Percentiles rank a stretch among this genome's conserved stretches.
These are phyloP conservation scores for Mycetomoellerius zeteki DNA, from an alignment of 1,140 invertebrate species.

Conservation along the genomic window DNA sequence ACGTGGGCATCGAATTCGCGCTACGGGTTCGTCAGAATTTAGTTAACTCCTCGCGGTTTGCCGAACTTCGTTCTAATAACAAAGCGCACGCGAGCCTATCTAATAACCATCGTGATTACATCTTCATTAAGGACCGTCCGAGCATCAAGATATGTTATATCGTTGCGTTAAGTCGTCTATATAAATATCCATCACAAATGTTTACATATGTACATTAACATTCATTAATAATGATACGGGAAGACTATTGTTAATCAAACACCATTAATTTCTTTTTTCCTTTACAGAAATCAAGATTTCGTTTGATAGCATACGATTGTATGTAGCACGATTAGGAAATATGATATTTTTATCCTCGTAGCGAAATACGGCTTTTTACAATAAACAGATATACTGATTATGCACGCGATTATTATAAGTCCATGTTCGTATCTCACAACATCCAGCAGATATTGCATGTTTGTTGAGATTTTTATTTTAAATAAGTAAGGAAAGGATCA, in stretches of 20 bases:
- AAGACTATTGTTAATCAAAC: not conserved
- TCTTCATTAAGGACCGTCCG: conserved; percentile 76
- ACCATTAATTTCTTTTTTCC: not conserved
- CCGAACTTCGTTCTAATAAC: conserved; percentile 84
- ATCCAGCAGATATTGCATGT: not conserved
- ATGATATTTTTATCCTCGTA: not conserved
- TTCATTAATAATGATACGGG: not conserved
- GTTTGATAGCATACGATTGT: not conserved
- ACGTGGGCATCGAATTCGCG: conserved; percentile 30
- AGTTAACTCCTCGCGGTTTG: conserved; percentile 78
- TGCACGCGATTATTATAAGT: conserved; percentile 4
- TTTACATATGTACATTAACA: not conserved
- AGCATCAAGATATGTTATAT: conserved; percentile 30
- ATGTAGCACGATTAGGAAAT: not conserved
- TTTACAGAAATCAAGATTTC: not conserved
- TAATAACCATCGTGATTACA: conserved; percentile 78
- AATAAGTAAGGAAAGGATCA: too few relatives aligned
- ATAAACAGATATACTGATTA: not conserved
- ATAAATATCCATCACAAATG: not conserved
- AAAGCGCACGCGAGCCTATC: conserved; percentile 81
- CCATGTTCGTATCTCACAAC: not conserved
- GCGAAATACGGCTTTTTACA: not conserved
- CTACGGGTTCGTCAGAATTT: conserved; percentile 76
- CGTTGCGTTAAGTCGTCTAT: not conserved
- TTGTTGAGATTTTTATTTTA: conserved; percentile 18